These are phyloP conservation scores for Epinephelus fuscoguttatus DNA, from an alignment of 2,113 vertebrate species.

Conservation along the genomic window DNA sequence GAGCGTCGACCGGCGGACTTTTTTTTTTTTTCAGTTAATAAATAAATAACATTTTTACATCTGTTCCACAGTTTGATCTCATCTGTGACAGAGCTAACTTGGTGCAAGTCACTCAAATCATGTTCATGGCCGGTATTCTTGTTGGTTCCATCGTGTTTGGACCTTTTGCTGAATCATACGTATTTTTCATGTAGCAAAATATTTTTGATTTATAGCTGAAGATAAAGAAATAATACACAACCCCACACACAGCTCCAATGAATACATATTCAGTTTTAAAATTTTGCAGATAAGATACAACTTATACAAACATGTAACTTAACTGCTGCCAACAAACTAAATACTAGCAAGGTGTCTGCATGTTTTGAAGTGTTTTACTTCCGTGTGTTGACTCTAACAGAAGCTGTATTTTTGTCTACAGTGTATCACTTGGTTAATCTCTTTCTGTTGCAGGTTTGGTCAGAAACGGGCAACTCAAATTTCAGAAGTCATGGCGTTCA, in stretches of 20 bases:
- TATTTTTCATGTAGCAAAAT: neutral
- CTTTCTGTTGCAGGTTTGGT: conserved; percentile 55
- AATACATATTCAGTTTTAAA: neutral
- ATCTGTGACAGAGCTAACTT: conserved; percentile 54
- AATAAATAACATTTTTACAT: neutral
- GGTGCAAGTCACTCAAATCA: conserved; percentile 29
- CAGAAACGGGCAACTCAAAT: conserved; percentile 59
- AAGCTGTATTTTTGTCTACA: too few relatives aligned
- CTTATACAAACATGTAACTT: too few relatives aligned
- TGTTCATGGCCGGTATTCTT: conserved; percentile 55
- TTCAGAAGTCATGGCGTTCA: conserved; percentile 23
- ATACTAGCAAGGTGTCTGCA: too few relatives aligned
- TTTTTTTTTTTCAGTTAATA: too few relatives aligned
- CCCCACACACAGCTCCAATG: neutral
- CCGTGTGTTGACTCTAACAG: too few relatives aligned
- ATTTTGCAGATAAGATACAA: too few relatives aligned
- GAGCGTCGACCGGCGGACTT: too few relatives aligned
- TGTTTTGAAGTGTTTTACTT: too few relatives aligned
- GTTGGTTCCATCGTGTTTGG: conserved; percentile 63
- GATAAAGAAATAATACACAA: neutral
- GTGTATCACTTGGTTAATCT: neutral
- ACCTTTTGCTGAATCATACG: conserved; percentile 65
- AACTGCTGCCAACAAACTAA: too few relatives aligned
- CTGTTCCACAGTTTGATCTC: conserved; percentile 61
- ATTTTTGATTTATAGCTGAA: neutral